Evolutionary conservation across 53 echinoderm and acorn worm genomes (phyloP).

Genomic region (Temnopleurus reevesii): DNA sequence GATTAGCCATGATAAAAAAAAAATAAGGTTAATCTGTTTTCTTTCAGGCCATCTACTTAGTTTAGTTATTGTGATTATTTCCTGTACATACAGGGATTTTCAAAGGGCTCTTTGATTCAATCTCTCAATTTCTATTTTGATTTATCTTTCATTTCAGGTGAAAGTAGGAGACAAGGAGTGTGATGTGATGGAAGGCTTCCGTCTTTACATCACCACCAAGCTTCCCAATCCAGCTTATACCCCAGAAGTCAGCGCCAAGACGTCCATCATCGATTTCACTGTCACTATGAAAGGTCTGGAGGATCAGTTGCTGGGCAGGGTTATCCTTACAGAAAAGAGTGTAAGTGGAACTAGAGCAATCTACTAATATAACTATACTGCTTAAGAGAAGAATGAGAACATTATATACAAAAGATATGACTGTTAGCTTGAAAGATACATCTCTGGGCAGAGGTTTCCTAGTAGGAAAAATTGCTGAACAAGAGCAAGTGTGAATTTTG

Average conservation of each 20-base stretch:
- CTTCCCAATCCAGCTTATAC: constrained; percentile 99
- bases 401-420: too few relatives aligned
- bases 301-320: constrained; percentile 94
- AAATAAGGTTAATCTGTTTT: too few relatives aligned
- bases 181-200: constrained; percentile 99
- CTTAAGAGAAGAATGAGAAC: background rate
- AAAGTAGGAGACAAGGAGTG: constrained; percentile 99
- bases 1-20: too few relatives aligned
- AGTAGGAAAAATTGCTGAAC: background rate
- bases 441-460: background rate
- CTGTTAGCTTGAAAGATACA: too few relatives aligned
- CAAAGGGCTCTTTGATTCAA: too few relatives aligned
- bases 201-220: constrained; percentile 96
- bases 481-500: background rate
- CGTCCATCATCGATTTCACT: constrained; percentile 99
- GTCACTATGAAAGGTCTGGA: constrained; percentile 99
- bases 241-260: constrained; percentile 99
- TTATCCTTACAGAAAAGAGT: constrained; percentile 98
- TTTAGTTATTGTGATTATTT: too few relatives aligned
- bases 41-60: too few relatives aligned
- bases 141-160: constrained; percentile 63
- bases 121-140: too few relatives aligned
- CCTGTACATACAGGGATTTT: too few relatives aligned
- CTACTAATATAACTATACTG: background rate
- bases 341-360: constrained; percentile 63